phyloP scores from a whole-genome alignment of 1,140 invertebrate species.

The Drosophila parabipectinata region DNA sequence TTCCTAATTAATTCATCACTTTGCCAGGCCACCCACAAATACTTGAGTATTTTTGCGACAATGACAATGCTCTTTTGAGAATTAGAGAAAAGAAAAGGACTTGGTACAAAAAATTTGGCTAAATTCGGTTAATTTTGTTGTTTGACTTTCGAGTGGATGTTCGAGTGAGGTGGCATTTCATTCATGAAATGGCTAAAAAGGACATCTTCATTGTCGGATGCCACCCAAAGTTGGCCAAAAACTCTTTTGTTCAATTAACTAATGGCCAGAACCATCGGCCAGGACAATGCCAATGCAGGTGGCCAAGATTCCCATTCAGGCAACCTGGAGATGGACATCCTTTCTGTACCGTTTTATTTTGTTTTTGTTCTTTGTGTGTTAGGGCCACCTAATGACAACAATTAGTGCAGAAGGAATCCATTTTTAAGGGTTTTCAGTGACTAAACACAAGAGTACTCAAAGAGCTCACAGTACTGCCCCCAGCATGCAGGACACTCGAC shows the following conservation, averaged over 20 bases:
- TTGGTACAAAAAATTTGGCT: background rate
- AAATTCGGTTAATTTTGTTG: background rate
- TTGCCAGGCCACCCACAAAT: background rate
- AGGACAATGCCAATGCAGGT: constrained; percentile 48
- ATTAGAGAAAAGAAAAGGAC: background rate
- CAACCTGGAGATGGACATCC: background rate
- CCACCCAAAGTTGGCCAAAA: constrained; percentile 40
- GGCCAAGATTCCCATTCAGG: constrained; percentile 10
- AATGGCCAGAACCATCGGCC: constrained; percentile 12
- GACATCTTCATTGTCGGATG: constrained; percentile 39
- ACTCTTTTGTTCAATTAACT: constrained; percentile 47
- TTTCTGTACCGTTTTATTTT: background rate
- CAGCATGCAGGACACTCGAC: constrained; percentile 54
- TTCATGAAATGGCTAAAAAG: constrained; percentile 15
- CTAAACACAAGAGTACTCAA: constrained; percentile 22
- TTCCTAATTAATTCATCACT: background rate
- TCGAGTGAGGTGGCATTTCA: constrained; percentile 4
- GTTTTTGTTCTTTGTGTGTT: background rate
- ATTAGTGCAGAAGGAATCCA: constrained; percentile 64
- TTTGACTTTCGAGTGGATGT: background rate
- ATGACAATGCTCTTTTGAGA: constrained; percentile 1
- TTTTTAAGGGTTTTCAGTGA: constrained; percentile 10
- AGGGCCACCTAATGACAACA: constrained; percentile 66
- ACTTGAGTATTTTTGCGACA: background rate
- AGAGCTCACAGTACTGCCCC: constrained; percentile 2